Evolutionary conservation across 2,888 invertebrate species (phyloP).

Genomic region (Acleris emargana): DNA sequence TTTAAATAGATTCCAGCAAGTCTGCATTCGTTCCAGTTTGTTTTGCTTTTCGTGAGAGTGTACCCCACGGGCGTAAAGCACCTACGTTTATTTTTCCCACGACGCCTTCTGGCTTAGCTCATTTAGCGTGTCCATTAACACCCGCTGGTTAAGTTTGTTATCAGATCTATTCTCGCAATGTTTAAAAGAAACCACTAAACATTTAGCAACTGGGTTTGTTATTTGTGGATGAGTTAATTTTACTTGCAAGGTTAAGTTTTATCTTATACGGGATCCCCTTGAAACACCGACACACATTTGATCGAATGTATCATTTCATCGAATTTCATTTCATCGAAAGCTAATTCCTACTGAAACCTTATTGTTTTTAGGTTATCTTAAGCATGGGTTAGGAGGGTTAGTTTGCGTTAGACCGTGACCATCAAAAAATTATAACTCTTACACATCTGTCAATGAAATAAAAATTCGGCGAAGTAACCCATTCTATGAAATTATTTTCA

Average conservation of each 20-base stretch:
- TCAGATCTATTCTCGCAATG: slow-evolving; percentile 54
- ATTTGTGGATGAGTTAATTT: slow-evolving; percentile 26
- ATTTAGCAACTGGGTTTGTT: slow-evolving; percentile 28
- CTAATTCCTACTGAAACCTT: no score
- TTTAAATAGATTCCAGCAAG: slow-evolving; percentile 16
- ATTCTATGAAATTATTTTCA: no score
- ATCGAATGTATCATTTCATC: slow-evolving; percentile 7
- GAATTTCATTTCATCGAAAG: not conserved
- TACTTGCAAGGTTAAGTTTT: slow-evolving; percentile 24
- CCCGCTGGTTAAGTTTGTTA: slow-evolving; percentile 64
- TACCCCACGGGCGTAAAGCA: slow-evolving; percentile 42
- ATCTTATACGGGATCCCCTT: slow-evolving; percentile 1
- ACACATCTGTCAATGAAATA: no score
- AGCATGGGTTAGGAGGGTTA: no score
- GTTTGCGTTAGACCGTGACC: no score
- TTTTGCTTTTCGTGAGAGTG: slow-evolving; percentile 48
- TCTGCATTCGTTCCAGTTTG: slow-evolving; percentile 7
- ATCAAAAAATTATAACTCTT: no score
- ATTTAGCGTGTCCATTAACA: slow-evolving; percentile 82
- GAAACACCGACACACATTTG: slow-evolving; percentile 7
- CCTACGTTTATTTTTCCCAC: slow-evolving; percentile 62
- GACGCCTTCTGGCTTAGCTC: slow-evolving; percentile 78
- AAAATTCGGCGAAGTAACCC: no score
- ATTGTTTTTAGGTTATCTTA: no score
- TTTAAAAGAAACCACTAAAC: slow-evolving; percentile 24